Evolutionary conservation across 35 echinoderm and acorn worm genomes (phyloP).

Genomic region (Diadema setosum): DNA sequence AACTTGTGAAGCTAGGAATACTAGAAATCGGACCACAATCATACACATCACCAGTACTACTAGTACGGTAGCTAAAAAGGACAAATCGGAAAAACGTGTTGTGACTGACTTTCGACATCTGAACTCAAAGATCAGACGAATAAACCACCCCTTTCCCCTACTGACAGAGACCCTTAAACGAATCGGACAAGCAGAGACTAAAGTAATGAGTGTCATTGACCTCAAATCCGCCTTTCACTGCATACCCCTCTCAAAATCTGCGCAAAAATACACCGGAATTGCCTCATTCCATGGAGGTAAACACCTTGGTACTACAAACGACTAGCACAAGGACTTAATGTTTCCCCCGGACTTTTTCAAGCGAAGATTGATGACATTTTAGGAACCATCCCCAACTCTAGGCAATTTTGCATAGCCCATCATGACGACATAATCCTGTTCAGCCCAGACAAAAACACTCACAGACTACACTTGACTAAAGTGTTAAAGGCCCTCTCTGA

Average conservation of each 20-base stretch:
- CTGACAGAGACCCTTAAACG: slow-evolving; percentile 17
- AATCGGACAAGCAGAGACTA: too few species aligned
- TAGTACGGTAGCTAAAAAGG: slow-evolving; percentile 38
- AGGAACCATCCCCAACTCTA: slow-evolving; percentile 4
- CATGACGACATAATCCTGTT: slow-evolving; percentile 57
- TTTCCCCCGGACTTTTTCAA: too few species aligned
- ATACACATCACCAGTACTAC: slow-evolving; percentile 50
- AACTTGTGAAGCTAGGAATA: slow-evolving; percentile 47
- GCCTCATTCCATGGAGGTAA: slow-evolving; percentile 52
- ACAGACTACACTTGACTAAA: slow-evolving; percentile 25
- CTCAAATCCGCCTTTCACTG: too few species aligned
- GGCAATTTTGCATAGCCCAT: slow-evolving; percentile 33
- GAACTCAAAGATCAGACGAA: slow-evolving; percentile 21
- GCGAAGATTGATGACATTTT: not conserved
- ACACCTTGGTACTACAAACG: too few species aligned
- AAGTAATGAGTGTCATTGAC: too few species aligned
- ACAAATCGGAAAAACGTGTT: slow-evolving; percentile 11
- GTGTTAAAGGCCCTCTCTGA: too few species aligned
- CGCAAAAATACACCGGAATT: too few species aligned
- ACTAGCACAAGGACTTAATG: too few species aligned
- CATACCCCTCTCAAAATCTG: too few species aligned
- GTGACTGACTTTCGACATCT: too few species aligned
- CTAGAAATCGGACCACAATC: slow-evolving; percentile 33
- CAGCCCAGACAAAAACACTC: not conserved
- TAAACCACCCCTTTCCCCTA: slow-evolving; percentile 56